These are phyloP conservation scores for Cynoglossus semilaevis DNA, from an alignment of 2,113 vertebrate genomes.

Conservation along the genomic window DNA sequence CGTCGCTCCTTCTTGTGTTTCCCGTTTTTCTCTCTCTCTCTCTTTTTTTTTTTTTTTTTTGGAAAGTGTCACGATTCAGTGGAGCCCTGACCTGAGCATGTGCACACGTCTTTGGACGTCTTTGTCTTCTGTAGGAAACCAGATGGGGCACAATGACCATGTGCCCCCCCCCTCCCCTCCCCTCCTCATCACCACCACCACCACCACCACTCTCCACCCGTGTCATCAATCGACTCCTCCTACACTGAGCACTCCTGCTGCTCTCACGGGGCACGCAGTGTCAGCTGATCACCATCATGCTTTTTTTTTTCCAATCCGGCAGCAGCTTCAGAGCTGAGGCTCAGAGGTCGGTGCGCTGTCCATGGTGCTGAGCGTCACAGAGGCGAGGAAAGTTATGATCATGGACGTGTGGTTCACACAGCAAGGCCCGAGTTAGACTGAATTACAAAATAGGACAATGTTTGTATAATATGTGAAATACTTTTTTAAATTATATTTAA, in stretches of 20 bases:
- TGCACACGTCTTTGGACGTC: conserved; percentile 9
- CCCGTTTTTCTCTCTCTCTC: conserved; percentile 4
- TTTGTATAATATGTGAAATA: too few relatives aligned
- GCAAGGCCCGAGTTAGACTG: background rate
- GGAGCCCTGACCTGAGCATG: conserved; percentile 7
- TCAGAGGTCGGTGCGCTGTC: conserved; percentile 49
- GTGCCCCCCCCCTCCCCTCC: too few relatives aligned
- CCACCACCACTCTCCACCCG: background rate
- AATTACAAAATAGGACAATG: background rate
- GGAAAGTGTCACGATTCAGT: conserved; percentile 58
- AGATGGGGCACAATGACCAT: conserved; percentile 22
- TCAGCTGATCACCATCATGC: conserved; percentile 10
- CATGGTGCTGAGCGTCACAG: conserved; percentile 45
- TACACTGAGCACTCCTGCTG: conserved; percentile 55
- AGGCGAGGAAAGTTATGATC: background rate
- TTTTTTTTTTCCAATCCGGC: background rate
- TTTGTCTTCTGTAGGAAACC: conserved; percentile 3
- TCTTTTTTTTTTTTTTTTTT: conserved; percentile 1
- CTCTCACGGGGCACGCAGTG: conserved; percentile 1
- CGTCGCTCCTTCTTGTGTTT: conserved; percentile 48
- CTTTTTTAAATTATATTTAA: too few relatives aligned
- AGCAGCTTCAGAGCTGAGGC: conserved; percentile 3
- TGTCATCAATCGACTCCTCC: conserved; percentile 37
- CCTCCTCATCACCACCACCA: too few relatives aligned
- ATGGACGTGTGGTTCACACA: background rate